These are phyloP conservation scores for Naja naja DNA, from an alignment of 2,113 vertebrate species.

Conservation along the genomic window DNA sequence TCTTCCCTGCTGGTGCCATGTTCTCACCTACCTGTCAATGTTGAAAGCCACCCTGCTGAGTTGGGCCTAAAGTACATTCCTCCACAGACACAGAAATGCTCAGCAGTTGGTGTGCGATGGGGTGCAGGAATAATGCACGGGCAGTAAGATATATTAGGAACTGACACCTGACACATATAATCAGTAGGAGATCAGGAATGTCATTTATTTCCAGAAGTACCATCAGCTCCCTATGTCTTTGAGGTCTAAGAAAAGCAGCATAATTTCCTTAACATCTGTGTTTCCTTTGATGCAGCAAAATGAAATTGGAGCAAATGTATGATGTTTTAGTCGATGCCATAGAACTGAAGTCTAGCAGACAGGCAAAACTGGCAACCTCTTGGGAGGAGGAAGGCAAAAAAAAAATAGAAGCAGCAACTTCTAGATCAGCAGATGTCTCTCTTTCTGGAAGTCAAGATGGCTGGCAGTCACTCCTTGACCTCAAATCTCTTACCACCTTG, in stretches of 20 bases:
- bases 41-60: conserved; percentile 12
- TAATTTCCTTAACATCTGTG: neutral
- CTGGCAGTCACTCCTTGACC: neutral
- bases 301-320: neutral
- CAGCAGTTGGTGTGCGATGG: conserved; percentile 1
- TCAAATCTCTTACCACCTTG: neutral
- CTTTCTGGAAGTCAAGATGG: neutral
- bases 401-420: neutral
- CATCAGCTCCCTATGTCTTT: neutral
- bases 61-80: conserved; percentile 19
- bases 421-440: neutral
- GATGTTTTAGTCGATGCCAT: neutral
- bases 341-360: neutral
- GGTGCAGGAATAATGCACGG: fast-evolving
- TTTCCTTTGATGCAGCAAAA: conserved; percentile 1
- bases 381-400: neutral
- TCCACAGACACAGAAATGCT: conserved; percentile 21
- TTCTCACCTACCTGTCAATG: conserved; percentile 13
- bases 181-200: neutral
- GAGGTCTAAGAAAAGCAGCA: neutral
- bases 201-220: neutral
- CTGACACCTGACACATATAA: neutral
- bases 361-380: neutral
- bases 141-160: conserved; percentile 1
- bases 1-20: neutral